Evolutionary conservation across 2,888 invertebrate species (phyloP).

Genomic region (Himalopsyche kuldschensis): DNA sequence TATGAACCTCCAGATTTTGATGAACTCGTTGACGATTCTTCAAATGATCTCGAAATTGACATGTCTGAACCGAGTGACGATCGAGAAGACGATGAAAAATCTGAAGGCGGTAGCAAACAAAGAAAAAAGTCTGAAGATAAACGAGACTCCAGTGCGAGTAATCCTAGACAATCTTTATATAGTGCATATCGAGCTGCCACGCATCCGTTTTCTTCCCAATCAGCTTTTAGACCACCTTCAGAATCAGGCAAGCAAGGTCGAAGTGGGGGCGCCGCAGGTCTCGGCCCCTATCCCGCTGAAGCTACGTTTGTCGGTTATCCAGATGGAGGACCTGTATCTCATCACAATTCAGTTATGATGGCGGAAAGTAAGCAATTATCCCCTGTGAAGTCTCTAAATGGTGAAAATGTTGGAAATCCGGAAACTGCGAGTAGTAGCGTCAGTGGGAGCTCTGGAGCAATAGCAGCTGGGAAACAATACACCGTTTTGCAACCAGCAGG

Average conservation of each 20-base stretch:
- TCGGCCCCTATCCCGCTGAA: conserved; percentile 69
- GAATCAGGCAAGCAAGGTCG: conserved; percentile 63
- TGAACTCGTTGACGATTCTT: conserved; percentile 75
- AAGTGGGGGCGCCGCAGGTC: conserved; percentile 48
- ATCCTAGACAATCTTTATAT: conserved; percentile 56
- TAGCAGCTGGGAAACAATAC: conserved; percentile 68
- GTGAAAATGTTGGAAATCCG: conserved; percentile 40
- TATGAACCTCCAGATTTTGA: conserved; percentile 77
- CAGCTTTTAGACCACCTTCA: conserved; percentile 78
- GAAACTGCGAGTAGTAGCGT: conserved; percentile 33
- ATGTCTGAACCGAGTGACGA: conserved; percentile 73
- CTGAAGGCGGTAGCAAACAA: conserved; percentile 57
- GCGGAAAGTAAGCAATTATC: not conserved
- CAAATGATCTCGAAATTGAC: conserved; percentile 77
- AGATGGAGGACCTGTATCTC: conserved; percentile 44
- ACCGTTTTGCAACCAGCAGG: conserved; percentile 85
- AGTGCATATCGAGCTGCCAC: conserved; percentile 60
- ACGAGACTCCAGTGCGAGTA: conserved; percentile 50
- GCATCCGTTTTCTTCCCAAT: conserved; percentile 72
- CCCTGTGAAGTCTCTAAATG: conserved; percentile 29
- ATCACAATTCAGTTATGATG: conserved; percentile 22
- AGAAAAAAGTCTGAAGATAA: conserved; percentile 57
- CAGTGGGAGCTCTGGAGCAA: conserved; percentile 43
- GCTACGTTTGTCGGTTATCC: conserved; percentile 76
- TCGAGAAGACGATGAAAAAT: conserved; percentile 61